phyloP scores from a whole-genome alignment of 2,797 vertebrate genomes.

The Novumbra hubbsi region DNA sequence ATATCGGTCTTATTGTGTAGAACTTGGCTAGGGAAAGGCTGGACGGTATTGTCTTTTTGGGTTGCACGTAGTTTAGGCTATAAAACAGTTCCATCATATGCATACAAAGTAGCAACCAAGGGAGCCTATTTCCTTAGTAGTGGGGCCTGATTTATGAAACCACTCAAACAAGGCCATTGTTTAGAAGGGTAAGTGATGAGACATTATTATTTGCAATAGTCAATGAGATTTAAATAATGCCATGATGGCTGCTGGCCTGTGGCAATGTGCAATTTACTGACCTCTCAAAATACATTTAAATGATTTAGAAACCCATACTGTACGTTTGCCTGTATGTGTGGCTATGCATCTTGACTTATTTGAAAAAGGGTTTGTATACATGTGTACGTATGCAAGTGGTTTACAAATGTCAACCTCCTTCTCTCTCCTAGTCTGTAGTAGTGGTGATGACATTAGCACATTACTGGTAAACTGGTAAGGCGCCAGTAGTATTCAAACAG shows the following conservation, averaged over 20 bases:
- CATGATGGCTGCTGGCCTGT: background rate
- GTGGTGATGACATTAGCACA: conserved; percentile 31
- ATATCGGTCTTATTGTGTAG: background rate
- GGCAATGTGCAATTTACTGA: background rate
- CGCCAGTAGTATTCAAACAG: conserved; percentile 8
- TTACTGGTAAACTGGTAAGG: conserved; percentile 21
- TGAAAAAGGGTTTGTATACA: background rate
- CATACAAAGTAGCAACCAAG: background rate
- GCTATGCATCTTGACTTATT: background rate
- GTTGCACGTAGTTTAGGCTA: background rate
- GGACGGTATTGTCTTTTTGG: background rate
- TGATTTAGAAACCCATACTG: background rate
- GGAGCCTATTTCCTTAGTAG: background rate
- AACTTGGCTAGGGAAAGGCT: background rate
- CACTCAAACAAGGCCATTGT: background rate
- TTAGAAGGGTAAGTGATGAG: background rate
- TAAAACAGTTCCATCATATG: background rate
- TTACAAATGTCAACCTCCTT: background rate
- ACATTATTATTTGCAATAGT: background rate
- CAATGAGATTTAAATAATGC: background rate
- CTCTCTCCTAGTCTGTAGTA: background rate
- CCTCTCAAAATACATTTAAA: background rate
- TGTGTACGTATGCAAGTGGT: background rate
- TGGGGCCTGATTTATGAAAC: background rate
- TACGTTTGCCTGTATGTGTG: background rate